Base-by-base conservation (phyloP, 2,113 vertebrate species). In the Mustelus asterias region DNA sequence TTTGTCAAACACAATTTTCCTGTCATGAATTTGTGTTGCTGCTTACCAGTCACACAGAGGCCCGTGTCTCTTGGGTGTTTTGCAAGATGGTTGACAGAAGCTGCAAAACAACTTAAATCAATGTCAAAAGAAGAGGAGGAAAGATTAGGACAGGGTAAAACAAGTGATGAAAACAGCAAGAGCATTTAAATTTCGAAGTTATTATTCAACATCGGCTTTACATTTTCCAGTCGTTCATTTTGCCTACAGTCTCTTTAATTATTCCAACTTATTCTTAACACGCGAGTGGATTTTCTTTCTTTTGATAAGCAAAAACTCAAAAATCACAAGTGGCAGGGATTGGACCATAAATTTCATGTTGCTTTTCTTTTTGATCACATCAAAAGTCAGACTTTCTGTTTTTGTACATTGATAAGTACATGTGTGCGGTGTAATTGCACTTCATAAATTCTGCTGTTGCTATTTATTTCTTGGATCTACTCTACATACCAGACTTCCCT, bases 361-460 rank as follows among this genome's bases (percentile, higher is more conserved):
- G 37, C 7, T 44, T 76, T 76, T 76, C 72, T 76, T 76, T 83
- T 83, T 83, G 80, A 41, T 83, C 80, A 83, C 37, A 83, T 83
- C 80, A 83, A 44, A 83, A 83, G 80, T 20, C 80, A 83, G 80
- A 83, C 80, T 83, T 83, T 83, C 80, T 83, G 80, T 44, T 83
- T 83, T 83, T 83, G 41, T 44, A 83, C 80, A 44, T 83, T 83
- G 37, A 18, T 83, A 41, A 83, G 80, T 83, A 83, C 7, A 41
- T 83, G 37, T 41, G 37, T 41, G 0, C 22, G 18, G 18, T 83
- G 37, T 83, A 83, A 83, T 83, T 83, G 44, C 37, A 83, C 37
- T 83, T 41, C 37, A 41, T 41, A 83, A 44, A 83, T 41, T 44
- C 37, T 83, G 37, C n/a, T 83, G 80, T 20, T 83, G 72, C 16